Conservation (phyloP, 35 echinoderm and acorn worm genomes). For the Acanthaster planci region DNA sequence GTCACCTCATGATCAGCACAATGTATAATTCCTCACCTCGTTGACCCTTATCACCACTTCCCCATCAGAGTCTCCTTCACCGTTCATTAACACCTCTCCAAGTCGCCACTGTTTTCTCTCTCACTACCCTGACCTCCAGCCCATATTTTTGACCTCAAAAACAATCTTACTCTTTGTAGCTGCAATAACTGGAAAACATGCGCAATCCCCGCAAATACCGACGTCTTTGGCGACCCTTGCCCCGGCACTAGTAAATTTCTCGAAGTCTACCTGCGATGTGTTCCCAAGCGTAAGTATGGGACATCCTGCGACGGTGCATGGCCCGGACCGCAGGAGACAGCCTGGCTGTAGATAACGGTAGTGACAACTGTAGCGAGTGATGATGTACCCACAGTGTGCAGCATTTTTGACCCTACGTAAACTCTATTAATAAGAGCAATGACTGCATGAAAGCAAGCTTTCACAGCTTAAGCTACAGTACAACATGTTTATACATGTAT, state of each 20-base stretch:
- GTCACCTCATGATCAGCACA: neutral
- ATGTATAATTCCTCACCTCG: neutral
- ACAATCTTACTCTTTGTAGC: conserved; percentile 49
- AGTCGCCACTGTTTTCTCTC: too few relatives aligned
- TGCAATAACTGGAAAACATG: conserved; percentile 63
- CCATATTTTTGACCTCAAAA: neutral
- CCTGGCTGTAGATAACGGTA: neutral
- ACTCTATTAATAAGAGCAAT: too few relatives aligned
- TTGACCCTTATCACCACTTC: conserved; percentile 9
- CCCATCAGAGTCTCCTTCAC: too few relatives aligned
- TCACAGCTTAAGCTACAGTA: too few relatives aligned
- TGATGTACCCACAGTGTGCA: too few relatives aligned
- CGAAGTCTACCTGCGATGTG: conserved; percentile 71
- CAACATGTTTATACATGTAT: too few relatives aligned
- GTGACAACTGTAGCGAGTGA: too few relatives aligned
- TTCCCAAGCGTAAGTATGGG: conserved; percentile 47
- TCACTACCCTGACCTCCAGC: neutral
- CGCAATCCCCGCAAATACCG: conserved; percentile 72
- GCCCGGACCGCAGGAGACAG: neutral
- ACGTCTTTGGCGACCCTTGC: conserved; percentile 86
- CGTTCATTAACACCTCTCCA: too few relatives aligned
- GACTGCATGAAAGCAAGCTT: too few relatives aligned
- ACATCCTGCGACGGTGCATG: conserved; percentile 8
- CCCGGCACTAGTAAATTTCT: conserved; percentile 74
- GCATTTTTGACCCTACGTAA: too few relatives aligned